A percentile compares a stretch with the other conserved stretches of the same genome.
Conservation (phyloP, 1,140 invertebrate genomes). For the Ylistrum balloti region DNA sequence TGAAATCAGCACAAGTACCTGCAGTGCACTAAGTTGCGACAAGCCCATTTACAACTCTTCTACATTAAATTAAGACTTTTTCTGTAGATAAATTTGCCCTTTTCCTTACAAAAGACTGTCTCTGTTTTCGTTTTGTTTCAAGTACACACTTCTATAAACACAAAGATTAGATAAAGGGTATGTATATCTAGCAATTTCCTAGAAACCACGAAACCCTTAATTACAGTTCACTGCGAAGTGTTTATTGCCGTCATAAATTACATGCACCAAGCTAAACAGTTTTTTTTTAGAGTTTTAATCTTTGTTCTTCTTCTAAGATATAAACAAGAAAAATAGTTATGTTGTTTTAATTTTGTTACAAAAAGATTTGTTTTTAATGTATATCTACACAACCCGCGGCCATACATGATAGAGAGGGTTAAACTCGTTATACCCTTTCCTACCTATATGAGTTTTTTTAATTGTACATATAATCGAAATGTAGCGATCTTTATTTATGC, state of each 20-base stretch:
- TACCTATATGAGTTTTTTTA: constrained; percentile 38
- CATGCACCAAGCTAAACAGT: not conserved
- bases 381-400: not conserved
- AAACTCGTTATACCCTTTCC: not conserved
- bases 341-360: constrained; percentile 36
- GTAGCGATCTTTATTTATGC: constrained; percentile 27
- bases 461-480: constrained; percentile 22
- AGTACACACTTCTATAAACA: not conserved
- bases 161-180: constrained; percentile 29
- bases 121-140: constrained; percentile 2
- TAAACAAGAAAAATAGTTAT: constrained; percentile 30
- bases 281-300: constrained; percentile 37
- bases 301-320: constrained; percentile 2
- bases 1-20: not conserved
- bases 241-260: not conserved
- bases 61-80: not conserved
- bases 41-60: not conserved
- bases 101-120: not conserved
- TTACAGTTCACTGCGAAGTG: not conserved
- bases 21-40: not conserved
- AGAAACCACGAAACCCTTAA: not conserved
- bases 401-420: not conserved
- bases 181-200: not conserved
- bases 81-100: not conserved
- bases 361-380: constrained; percentile 32